These are phyloP conservation scores for Xanthia icteritia DNA, from an alignment of 2,888 invertebrate species.

Conservation along the genomic window DNA sequence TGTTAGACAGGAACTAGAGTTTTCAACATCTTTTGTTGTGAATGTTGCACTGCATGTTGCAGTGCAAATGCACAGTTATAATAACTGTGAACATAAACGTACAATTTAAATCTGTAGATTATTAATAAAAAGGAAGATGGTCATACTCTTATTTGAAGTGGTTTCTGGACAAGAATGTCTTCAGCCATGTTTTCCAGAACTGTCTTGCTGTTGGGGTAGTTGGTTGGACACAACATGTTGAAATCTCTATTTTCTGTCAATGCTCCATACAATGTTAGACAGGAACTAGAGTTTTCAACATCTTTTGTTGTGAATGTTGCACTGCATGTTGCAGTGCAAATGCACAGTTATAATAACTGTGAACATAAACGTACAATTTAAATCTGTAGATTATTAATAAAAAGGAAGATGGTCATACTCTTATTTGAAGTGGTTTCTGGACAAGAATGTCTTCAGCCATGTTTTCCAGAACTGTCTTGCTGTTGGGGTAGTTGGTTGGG, in stretches of 20 bases:
- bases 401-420: conserved; percentile 84
- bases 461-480: conserved; percentile 90
- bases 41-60: too few relatives aligned
- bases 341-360: neutral
- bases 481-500: conserved; percentile 81
- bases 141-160: conserved; percentile 91
- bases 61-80: neutral
- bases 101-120: neutral
- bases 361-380: neutral
- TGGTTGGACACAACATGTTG: conserved; percentile 67
- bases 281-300: too few relatives aligned
- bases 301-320: too few relatives aligned
- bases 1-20: too few relatives aligned
- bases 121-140: conserved; percentile 6
- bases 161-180: conserved; percentile 91
- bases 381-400: neutral
- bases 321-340: too few relatives aligned
- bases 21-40: too few relatives aligned
- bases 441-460: conserved; percentile 92
- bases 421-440: conserved; percentile 90
- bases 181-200: conserved; percentile 92
- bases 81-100: neutral
- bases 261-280: too few relatives aligned
- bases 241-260: too few relatives aligned
- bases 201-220: conserved; percentile 84